Evolutionary conservation across 2,888 invertebrate genomes (phyloP), one percentile per base, ranked within the genome.

Genomic region (Troides aeacus): DNA sequence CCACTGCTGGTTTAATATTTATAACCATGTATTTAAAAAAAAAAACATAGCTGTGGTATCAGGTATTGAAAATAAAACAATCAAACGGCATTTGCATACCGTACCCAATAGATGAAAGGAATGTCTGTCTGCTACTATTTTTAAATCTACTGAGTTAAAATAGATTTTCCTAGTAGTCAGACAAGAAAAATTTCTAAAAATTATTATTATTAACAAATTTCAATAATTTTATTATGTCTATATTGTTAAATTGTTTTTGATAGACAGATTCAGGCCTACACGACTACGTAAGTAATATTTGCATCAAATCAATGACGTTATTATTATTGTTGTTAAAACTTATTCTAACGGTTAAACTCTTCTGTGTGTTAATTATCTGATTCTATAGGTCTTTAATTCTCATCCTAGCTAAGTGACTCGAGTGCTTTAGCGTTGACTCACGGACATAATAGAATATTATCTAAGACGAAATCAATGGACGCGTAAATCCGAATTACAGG

Each of bases 401-500:
- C 15, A 17, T 15, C 12, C 17, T 12, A 50, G 18, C 50, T 17
- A 17, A 50, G 50, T 50, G 18, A 2, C 50, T 17, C 18, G 15
- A n/a, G 62, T 39, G 56, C 18, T 53, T 61, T 6, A 56, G 56
- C 17, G 50, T n/a, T 24, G 81, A 84, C 81, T 84, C 79, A 80
- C 78, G 77, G 68, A 74, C 74, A 87, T 87, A 87, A 88, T 86
- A 82, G 84, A 81, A 80, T 83, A 81, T 85, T 84, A 88, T 85
- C 86, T 84, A 73, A 72, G 70, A 69, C 72, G 73, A 75, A 75
- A 79, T 78, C 78, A 78, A 77, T 71, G 70, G 72, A 74, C 71
- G 61, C 81, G 84, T 88, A 87, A 89, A 89, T 89, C 86, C 85
- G 82, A 86, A 84, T 89, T 84, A 86, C 80, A 76, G 72, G 76